Evolutionary conservation across 2,888 invertebrate genomes (phyloP).

Genomic region (Branchipolynoe longqiensis): DNA sequence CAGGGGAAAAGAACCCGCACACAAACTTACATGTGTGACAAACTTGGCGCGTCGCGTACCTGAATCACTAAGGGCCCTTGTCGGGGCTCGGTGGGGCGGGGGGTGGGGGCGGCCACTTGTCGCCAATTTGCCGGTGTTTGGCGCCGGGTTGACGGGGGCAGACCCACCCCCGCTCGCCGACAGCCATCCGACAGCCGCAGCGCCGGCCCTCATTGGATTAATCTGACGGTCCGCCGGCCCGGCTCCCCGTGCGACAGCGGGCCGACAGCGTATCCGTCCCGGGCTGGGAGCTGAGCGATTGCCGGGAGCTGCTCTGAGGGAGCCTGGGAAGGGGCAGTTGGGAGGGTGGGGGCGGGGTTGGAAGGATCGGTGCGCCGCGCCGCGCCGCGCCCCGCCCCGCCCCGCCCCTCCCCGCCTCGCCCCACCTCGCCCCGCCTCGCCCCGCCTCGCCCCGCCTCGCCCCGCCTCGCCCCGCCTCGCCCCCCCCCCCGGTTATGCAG

Average conservation of each 20-base stretch:
- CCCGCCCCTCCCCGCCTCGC: too few relatives aligned
- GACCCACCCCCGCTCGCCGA: neutral
- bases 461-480: too few relatives aligned
- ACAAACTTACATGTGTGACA: neutral
- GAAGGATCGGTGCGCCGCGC: too few relatives aligned
- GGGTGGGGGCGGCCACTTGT: too few relatives aligned
- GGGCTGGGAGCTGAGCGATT: neutral
- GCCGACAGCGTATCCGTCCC: neutral
- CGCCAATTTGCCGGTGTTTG: constrained; percentile 32
- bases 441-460: too few relatives aligned
- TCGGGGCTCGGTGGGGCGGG: too few relatives aligned
- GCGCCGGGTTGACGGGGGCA: constrained; percentile 17
- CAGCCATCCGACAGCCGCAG: neutral
- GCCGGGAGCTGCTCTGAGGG: neutral
- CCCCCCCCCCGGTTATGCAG: too few relatives aligned
- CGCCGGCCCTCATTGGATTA: constrained; percentile 19
- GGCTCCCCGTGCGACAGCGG: neutral
- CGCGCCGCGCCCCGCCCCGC: too few relatives aligned
- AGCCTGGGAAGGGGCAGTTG: neutral
- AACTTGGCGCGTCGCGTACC: neutral
- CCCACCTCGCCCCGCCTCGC: too few relatives aligned
- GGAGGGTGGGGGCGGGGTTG: neutral
- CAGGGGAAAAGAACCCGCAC: too few relatives aligned
- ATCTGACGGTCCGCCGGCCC: neutral
- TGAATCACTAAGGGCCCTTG: too few relatives aligned